Conservation (phyloP, 2,113 vertebrate species). For the Lagenorhynchus albirostris region DNA sequence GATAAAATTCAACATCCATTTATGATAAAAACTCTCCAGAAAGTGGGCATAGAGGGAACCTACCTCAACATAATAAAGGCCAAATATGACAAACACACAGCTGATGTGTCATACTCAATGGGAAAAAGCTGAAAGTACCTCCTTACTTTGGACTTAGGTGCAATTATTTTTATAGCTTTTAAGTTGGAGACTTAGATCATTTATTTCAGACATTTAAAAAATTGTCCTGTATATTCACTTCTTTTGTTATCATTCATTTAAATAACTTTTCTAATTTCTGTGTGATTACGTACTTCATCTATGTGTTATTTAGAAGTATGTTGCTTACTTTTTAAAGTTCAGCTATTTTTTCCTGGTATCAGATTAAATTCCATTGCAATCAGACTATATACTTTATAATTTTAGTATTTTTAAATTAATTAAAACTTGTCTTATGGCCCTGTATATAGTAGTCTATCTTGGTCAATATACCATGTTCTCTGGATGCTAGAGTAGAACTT, state of each 20-base stretch:
- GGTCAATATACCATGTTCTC: too few species aligned
- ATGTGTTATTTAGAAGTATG: neutral
- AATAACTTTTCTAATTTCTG: neutral
- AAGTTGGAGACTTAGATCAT: neutral
- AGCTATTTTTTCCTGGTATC: neutral
- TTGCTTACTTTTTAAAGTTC: neutral
- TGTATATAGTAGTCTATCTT: neutral
- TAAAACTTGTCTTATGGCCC: neutral
- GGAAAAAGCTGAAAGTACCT: too few species aligned
- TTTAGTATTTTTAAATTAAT: too few species aligned
- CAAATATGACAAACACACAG: too few species aligned
- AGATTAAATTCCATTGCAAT: neutral
- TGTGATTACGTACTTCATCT: neutral
- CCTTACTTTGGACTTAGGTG: neutral
- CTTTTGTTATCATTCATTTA: neutral
- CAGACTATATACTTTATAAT: neutral
- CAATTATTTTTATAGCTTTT: neutral
- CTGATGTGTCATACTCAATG: too few species aligned
- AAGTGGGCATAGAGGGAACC: too few species aligned
- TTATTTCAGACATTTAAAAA: neutral
- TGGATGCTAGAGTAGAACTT: too few species aligned
- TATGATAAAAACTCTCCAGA: too few species aligned
- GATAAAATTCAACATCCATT: too few species aligned
- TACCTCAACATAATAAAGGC: too few species aligned
- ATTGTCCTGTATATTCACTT: neutral